Base-by-base conservation (phyloP, 2,113 vertebrate species). In the Notothenia rossii region DNA sequence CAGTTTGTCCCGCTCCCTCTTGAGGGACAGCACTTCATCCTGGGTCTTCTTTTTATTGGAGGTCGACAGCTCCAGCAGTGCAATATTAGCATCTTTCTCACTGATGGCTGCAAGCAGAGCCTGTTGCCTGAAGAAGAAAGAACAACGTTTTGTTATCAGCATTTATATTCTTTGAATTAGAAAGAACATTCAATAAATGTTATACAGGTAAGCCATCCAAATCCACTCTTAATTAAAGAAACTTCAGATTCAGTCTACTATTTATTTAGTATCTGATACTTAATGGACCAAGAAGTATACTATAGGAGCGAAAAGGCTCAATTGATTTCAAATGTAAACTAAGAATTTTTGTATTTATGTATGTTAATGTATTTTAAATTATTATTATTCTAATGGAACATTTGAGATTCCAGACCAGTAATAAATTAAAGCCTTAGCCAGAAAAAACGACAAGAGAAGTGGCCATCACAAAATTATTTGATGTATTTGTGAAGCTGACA, bases 1-100 rank as follows among this genome's bases (percentile, higher is more conserved):
- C 75, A 99, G 94, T 92, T 98, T 96, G 93, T 99, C 98, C 86
- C 99, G 98, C 81, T 99, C 98, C 86, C 97, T 93, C 94, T 98
- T 99, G 68, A 99, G 96, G 40, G 95, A 94, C 94, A 99, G 94
- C 80, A 99, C 98, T 94, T 99, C 98, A 45, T 99, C 98, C 90
- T 99, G 98, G 4, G 97, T 98, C 94, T 99, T 99, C 94, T 99
- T 99, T 92, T 99, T 99, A 92, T 99, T 99, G 83, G 98, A 99
- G 80, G 97, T 97, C 64, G 98, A 99, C 78, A 99, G 94, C 85
- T 99, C 98, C 89, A 99, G 95, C 92, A 99, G 96, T 82, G 98
- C 98, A 77, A 99, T 99, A 88, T 99, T 99, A 75, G 98, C 98
- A 85, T 99, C 98, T 93, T 99, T 99, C 93, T 99, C 98, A 91